A percentile compares a stretch with the other conserved stretches of the same genome.
Evolutionary conservation across 2,888 invertebrate species (phyloP).

Genomic region (Ypsolopha sequella): DNA sequence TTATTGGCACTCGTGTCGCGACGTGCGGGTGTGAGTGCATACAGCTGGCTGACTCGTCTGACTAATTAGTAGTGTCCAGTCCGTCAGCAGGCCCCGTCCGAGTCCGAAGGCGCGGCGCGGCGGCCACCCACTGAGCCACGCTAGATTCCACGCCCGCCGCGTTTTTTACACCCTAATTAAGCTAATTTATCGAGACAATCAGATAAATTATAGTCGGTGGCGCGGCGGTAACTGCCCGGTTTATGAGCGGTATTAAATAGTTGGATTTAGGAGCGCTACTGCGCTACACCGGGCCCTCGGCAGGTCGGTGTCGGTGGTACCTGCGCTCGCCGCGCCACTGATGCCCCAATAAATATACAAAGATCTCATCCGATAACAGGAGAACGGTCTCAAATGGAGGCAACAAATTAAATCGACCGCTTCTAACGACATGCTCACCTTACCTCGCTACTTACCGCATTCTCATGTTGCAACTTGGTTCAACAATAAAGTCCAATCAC

Average conservation of each 20-base stretch:
- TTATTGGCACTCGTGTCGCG: background rate
- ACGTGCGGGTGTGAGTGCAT: background rate
- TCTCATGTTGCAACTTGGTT: background rate
- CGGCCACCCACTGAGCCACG: constrained; percentile 55
- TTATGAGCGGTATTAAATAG: constrained; percentile 61
- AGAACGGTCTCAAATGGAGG: constrained; percentile 14
- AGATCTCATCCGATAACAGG: constrained; percentile 51
- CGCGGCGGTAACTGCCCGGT: constrained; percentile 39
- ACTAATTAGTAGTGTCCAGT: background rate
- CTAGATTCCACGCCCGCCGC: constrained; percentile 55
- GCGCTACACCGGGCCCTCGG: constrained; percentile 39
- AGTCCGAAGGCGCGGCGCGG: no score
- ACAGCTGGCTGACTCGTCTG: background rate
- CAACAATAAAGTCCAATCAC: no score
- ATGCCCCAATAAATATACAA: constrained; percentile 57
- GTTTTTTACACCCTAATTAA: constrained; percentile 68
- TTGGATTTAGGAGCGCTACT: constrained; percentile 53
- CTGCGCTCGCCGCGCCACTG: constrained; percentile 17
- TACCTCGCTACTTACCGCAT: background rate
- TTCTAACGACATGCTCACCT: constrained; percentile 31
- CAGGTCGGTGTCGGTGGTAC: constrained; percentile 10
- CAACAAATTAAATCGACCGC: constrained; percentile 1
- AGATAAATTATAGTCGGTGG: constrained; percentile 52
- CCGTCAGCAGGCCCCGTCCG: no score
- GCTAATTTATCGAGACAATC: constrained; percentile 68